Percentiles rank a stretch among this genome's conserved stretches.
phyloP scores from a whole-genome alignment of 2,797 vertebrate genomes.

The Sebastes cheni region DNA sequence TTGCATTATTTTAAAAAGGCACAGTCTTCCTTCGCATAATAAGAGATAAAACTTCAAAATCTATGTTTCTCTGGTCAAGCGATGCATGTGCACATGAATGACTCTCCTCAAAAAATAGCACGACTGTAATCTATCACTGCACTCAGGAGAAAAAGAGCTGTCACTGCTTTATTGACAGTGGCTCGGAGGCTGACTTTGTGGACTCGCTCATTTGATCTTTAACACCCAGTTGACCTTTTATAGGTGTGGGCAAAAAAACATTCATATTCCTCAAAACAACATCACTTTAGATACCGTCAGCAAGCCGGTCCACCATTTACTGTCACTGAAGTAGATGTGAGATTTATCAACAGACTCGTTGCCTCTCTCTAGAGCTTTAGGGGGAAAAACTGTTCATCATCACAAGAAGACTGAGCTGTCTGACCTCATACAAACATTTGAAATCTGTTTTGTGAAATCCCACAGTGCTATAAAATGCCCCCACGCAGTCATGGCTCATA shows the following conservation, averaged over 20 bases:
- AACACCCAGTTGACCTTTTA: conserved; percentile 32
- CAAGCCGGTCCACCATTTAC: not conserved
- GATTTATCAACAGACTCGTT: conserved; percentile 23
- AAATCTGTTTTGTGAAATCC: conserved; percentile 27
- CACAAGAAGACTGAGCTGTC: conserved; percentile 8
- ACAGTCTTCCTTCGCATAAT: not conserved
- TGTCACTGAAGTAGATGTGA: conserved; percentile 11
- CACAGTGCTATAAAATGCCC: conserved; percentile 10
- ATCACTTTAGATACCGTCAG: not conserved
- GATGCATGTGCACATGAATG: not conserved
- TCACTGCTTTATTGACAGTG: conserved; percentile 6
- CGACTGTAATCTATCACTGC: not conserved
- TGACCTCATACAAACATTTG: conserved; percentile 34
- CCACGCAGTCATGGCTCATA: not conserved
- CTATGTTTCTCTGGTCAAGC: not conserved
- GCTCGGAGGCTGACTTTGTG: not conserved
- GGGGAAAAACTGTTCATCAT: not conserved
- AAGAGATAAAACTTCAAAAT: not conserved
- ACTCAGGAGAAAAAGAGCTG: not conserved
- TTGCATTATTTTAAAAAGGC: not conserved
- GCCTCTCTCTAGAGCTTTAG: conserved; percentile 18
- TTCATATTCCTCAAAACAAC: not conserved
- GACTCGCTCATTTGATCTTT: conserved; percentile 18
- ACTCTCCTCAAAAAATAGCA: not conserved
- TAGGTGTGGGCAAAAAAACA: conserved; percentile 11